These are phyloP conservation scores for Camelus dromedarius DNA, from an alignment of 2,113 vertebrate species.

Conservation along the genomic window DNA sequence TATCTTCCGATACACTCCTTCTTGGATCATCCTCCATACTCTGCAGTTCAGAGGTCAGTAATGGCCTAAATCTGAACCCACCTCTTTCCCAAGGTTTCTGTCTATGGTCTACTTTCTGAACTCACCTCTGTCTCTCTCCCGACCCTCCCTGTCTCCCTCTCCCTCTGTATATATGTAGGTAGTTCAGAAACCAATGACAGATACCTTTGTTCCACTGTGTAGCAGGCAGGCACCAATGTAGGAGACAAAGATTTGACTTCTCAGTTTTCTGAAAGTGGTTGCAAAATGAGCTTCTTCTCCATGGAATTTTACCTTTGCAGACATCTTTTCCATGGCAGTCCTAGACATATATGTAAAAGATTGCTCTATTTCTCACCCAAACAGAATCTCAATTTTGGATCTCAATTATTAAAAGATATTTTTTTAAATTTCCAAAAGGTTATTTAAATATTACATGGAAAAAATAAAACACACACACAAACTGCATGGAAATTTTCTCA, in stretches of 20 bases:
- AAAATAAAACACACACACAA: background rate
- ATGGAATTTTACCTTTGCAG: background rate
- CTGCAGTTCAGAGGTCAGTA: background rate
- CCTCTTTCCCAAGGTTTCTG: background rate
- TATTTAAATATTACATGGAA: background rate
- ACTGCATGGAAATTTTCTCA: background rate
- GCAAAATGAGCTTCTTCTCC: background rate
- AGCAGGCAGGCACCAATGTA: background rate
- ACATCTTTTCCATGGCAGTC: background rate
- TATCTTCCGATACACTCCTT: background rate
- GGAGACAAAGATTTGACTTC: background rate
- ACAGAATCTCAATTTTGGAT: background rate
- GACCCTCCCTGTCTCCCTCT: no score
- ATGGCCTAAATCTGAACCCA: no score
- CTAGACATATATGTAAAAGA: background rate
- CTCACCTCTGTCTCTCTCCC: background rate
- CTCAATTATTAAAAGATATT: slow-evolving; percentile 23
- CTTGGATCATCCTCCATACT: background rate
- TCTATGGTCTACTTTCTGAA: background rate
- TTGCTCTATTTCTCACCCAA: background rate
- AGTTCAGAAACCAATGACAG: background rate
- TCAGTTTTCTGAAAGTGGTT: background rate
- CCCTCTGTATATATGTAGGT: background rate
- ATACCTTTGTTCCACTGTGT: background rate
- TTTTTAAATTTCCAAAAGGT: slow-evolving; percentile 38